Evolutionary conservation across 2,113 vertebrate species (phyloP).

Genomic region (Phalacrocorax brasilianus): DNA sequence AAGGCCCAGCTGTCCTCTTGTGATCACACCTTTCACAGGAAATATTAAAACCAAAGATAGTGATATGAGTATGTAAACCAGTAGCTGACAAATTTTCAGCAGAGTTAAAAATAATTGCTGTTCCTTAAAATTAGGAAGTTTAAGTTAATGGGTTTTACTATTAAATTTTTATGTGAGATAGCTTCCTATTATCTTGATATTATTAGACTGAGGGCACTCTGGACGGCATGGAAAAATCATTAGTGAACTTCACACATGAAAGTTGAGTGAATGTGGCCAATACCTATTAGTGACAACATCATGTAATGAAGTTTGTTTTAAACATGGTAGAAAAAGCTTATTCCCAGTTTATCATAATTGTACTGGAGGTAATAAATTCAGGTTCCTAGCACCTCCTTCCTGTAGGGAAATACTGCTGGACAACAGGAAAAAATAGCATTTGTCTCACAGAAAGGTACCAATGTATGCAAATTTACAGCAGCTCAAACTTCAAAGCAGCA

Average conservation of each 20-base stretch:
- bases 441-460: neutral
- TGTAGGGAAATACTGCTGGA: neutral
- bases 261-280: rapidly evolving
- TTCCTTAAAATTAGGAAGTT: neutral
- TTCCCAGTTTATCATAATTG: neutral
- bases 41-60: neutral
- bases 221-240: neutral
- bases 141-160: neutral
- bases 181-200: neutral
- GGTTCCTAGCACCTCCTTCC: neutral
- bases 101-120: neutral
- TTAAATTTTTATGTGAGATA: neutral
- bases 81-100: neutral
- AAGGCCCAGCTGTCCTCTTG: constrained; percentile 78
- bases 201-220: neutral
- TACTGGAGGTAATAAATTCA: neutral
- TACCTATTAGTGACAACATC: neutral
- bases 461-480: neutral
- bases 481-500: neutral
- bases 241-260: neutral
- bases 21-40: constrained; percentile 81
- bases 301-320: neutral
- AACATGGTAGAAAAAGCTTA: neutral
- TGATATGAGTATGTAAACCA: neutral
- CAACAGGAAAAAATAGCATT: neutral